Evolutionary conservation across 1,140 invertebrate genomes (phyloP), one percentile per base, ranked within the genome.

Genomic region (Leptopilina boulardi): DNA sequence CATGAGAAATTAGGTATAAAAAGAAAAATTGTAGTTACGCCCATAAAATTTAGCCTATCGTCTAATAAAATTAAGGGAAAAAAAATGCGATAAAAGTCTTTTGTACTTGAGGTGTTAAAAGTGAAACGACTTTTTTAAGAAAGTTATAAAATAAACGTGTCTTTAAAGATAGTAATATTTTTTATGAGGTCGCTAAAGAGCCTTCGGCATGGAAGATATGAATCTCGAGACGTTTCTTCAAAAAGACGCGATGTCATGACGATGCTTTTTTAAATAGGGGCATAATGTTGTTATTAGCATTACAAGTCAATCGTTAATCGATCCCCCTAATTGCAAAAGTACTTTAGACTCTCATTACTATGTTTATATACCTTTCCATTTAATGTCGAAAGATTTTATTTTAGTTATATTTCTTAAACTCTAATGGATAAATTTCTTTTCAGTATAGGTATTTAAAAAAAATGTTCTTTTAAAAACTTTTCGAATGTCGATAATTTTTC

Each of bases 241-340:
- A 77, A 78, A 78, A 74, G 76, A 23, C 74, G 34, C 34, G 79
- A 77, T 80, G 75, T 75, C 79, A 77, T 83, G 77, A 80, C 74
- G 71, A 38, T 6, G 3, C 8, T 38, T 59, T 79, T 74, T 80
- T 54, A 75, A 75, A 73, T 78, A 79, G 79, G 77, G 75, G 74
- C 56, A 77, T 23, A 30, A 73, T 74, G 75, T 71, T 38, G 9
- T n/a, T 56, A 73, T 80, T 78, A 73, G 70, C 23, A 71, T 19
- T 42, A 10, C 26, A 72, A n/a, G 73, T 77, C 77, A 66, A 77
- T 56, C 56, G 47, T 71, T 70, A 78, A 78, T 82, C 77, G 75
- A 73, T 75, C 21, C 21, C n/a, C 23, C 21, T 66, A 66, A 66
- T 66, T 66, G 21, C 26, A 8, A 34, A 66, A 66, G 21, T n/a